Evolutionary conservation across 2,113 vertebrate genomes (phyloP).

Genomic region (Bostrychus sinensis): DNA sequence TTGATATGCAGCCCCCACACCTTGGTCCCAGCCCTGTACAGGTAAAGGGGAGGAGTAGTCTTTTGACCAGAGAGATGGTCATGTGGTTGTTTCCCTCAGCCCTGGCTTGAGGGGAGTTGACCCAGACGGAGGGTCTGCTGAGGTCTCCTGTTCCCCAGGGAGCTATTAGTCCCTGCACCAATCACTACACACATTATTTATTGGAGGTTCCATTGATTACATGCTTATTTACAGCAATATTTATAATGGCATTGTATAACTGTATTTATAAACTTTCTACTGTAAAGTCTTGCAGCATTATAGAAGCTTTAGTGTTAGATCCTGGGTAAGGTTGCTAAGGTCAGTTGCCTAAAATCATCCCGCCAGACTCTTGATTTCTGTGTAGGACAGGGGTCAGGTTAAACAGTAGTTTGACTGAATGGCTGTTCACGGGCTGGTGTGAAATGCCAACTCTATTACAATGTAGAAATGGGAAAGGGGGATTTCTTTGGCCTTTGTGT

Average conservation of each 20-base stretch:
- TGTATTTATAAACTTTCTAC: not conserved
- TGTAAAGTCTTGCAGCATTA: not conserved
- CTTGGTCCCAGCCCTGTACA: constrained; percentile 77
- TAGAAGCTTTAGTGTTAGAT: constrained; percentile 1
- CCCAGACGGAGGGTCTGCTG: constrained; percentile 73
- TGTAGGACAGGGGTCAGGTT: constrained; percentile 76
- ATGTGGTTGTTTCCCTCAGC: constrained; percentile 64
- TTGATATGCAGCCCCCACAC: constrained; percentile 84
- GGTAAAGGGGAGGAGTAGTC: constrained; percentile 79
- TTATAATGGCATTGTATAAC: not conserved
- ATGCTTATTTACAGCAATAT: constrained; percentile 36
- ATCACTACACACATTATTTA: constrained; percentile 61
- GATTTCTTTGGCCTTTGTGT: constrained; percentile 79
- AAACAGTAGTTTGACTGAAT: constrained; percentile 86
- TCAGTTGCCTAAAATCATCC: constrained; percentile 62
- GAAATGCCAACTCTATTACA: constrained; percentile 82
- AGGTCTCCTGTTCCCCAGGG: constrained; percentile 73
- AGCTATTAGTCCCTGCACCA: constrained; percentile 51
- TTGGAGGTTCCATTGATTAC: constrained; percentile 51
- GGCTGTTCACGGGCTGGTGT: constrained; percentile 81
- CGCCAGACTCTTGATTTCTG: constrained; percentile 70
- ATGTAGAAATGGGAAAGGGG: constrained; percentile 74
- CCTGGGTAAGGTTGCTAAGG: constrained; percentile 31
- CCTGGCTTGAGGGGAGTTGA: constrained; percentile 74
- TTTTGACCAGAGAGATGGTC: constrained; percentile 68